Evolutionary conservation across 2,888 invertebrate species (phyloP), one percentile per base, ranked within the genome.

Genomic region (Neoascia interrupta): DNA sequence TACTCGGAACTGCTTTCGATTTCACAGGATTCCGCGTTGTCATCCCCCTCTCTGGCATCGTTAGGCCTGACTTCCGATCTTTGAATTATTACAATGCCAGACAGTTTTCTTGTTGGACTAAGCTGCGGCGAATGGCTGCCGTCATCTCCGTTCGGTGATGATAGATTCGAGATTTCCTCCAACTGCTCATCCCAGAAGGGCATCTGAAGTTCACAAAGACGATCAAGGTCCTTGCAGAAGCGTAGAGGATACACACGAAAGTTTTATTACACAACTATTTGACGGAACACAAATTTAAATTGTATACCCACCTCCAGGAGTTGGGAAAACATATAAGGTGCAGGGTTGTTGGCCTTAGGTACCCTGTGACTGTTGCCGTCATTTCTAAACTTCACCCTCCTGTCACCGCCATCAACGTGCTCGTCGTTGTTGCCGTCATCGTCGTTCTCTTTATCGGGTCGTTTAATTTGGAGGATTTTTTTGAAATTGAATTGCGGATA

Each of bases 191-290:
- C 85, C 49, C 85, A 83, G 23, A 81, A 81, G 5, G 87, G 86
- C 70, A 84, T 60, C 73, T 88, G 86, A 56, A 85, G 70, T 4
- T 85, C 84, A 81, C 86, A 85, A 75, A 88, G 58, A 1, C 84
- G 84, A 82, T 89, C 88, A 82, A 88, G 84, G 81, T 88, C 89
- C 83, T 84, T 74, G 16, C 13, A 8, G 36, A 13, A 43, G 18
- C 34, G 1, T 28, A 54, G 26, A 8, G 18, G 31, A 31, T 4
- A 31, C 43, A 66, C n/a, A n/a, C n/a, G 26, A 28, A 51, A 10
- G 16, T 54, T 39, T 54, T 37, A 26, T 43, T 43, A 36, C 21
- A 58, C 34, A 64, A 63, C 31, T 43, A 23, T 26, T 54, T 43
- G 5, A 10, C 15, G 28, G 28, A 6, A 11, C 3, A 34, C 53